Evolutionary conservation across 2,797 vertebrate species (phyloP).

Genomic region (Pantherophis vulpinus): DNA sequence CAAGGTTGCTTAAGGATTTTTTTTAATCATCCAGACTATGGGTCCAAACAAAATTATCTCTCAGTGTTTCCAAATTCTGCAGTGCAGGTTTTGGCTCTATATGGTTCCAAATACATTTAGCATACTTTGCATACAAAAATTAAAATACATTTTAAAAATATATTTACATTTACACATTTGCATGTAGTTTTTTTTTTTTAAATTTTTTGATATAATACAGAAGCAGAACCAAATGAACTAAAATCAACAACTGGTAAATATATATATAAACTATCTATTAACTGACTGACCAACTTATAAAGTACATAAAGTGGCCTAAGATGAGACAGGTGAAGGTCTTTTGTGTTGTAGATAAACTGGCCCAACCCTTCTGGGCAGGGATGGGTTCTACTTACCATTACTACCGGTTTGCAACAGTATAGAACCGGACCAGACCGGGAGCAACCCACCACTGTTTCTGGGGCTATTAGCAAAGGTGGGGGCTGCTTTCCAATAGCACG

Average conservation of each 20-base stretch:
- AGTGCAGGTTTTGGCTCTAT: background rate
- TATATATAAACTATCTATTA: background rate
- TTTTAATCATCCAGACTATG: background rate
- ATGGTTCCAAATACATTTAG: background rate
- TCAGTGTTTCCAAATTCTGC: background rate
- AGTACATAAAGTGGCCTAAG: background rate
- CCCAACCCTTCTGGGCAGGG: too few species aligned
- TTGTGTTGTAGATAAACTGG: too few species aligned
- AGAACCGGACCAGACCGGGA: too few species aligned
- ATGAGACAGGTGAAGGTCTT: background rate
- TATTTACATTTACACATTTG: background rate
- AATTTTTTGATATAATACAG: background rate
- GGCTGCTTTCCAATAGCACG: too few species aligned
- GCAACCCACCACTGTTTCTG: too few species aligned
- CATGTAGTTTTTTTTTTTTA: background rate
- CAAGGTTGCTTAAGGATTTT: background rate
- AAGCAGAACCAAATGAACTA: background rate
- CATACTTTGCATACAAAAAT: background rate
- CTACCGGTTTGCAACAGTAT: too few species aligned
- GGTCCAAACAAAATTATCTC: background rate
- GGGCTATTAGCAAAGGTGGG: too few species aligned
- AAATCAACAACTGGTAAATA: background rate
- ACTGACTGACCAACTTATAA: background rate
- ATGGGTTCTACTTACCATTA: too few species aligned
- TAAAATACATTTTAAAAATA: background rate